Conservation (phyloP, 2,113 vertebrate species). For the Periophthalmus modestus region DNA sequence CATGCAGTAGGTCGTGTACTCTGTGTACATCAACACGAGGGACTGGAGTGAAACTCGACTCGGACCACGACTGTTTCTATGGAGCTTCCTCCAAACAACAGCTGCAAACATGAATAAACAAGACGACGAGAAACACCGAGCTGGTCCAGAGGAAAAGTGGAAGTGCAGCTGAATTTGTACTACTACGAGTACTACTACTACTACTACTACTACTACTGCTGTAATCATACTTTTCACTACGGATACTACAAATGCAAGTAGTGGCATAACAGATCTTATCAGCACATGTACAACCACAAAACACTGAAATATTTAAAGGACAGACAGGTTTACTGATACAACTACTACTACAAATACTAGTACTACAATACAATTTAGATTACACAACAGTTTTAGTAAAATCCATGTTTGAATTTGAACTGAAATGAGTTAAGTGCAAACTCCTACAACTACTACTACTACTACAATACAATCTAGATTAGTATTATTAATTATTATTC, state of each 20-base stretch:
- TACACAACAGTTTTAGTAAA: no score
- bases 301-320: neutral
- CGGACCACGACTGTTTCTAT: constrained; percentile 71
- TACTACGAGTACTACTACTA: no score
- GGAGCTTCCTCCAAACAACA: constrained; percentile 78
- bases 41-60: constrained; percentile 59
- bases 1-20: constrained; percentile 15
- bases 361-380: no score
- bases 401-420: no score
- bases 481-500: no score
- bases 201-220: no score
- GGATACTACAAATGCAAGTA: neutral
- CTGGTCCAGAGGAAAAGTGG: neutral
- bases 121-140: neutral
- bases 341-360: neutral
- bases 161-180: no score
- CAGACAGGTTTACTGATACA: neutral
- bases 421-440: no score
- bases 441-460: no score
- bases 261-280: no score
- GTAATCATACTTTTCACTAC: no score
- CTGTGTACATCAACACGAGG: constrained; percentile 14
- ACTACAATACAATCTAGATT: no score
- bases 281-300: neutral
- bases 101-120: constrained; percentile 75